phyloP scores from a whole-genome alignment of 1,140 invertebrate genomes.

The Cataglyphis hispanica region DNA sequence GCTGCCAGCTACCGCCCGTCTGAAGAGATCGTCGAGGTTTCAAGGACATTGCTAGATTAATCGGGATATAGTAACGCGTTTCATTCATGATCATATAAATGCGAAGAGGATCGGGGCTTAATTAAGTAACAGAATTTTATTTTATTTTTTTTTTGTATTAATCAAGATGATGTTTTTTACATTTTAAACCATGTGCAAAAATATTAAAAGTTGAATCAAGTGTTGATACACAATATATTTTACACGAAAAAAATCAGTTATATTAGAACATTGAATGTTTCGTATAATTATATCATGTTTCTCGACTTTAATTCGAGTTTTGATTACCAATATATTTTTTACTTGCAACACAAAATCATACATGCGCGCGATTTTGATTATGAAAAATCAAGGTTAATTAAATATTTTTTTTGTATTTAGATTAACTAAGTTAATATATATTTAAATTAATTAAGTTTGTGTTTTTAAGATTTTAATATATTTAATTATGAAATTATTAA shows the following conservation, averaged over 20 bases:
- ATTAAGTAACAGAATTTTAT: neutral
- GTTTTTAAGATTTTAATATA: neutral
- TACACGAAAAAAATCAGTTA: no score
- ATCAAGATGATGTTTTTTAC: no score
- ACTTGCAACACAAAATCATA: neutral
- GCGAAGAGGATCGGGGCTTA: neutral
- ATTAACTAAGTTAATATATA: no score
- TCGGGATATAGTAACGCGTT: constrained; percentile 49
- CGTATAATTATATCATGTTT: no score
- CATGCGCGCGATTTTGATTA: neutral
- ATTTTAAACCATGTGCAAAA: no score
- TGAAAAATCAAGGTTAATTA: neutral
- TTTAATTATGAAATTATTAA: neutral
- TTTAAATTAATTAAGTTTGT: no score
- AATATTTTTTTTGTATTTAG: neutral
- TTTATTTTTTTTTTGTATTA: neutral
- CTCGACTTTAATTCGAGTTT: neutral
- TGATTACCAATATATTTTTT: neutral
- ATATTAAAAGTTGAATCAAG: no score
- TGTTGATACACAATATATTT: no score
- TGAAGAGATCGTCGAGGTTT: constrained; percentile 54
- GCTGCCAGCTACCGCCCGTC: constrained; percentile 49
- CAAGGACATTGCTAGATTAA: constrained; percentile 67
- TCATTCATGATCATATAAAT: constrained; percentile 49
- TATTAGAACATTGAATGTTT: no score